Evolutionary conservation across 2,888 invertebrate genomes (phyloP), one percentile per base, ranked within the genome.

Genomic region (Halocaridina rubra): DNA sequence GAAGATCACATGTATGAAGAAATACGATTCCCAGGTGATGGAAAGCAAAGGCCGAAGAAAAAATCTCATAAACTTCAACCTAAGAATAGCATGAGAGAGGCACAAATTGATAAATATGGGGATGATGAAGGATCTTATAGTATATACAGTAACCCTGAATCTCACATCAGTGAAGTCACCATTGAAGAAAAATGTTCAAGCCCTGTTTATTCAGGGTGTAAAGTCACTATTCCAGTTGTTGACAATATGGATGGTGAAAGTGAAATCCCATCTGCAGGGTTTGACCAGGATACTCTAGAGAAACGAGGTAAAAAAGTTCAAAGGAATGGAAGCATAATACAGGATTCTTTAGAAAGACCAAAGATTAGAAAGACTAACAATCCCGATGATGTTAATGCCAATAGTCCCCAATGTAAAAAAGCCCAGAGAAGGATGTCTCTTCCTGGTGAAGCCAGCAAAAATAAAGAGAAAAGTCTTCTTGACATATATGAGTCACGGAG

Each of bases 311-410:
- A 64, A n/a, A 59, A 32, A 16, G 64, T 53, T 2, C 57, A 86
- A 3, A 61, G 86, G 4, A 86, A 57, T 59, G 80, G 77, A 4
- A 86, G 86, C 33, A 82, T 86, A 19, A 59, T 82, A 3, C 64
- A 79, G 22, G 86, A 86, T 32, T 86, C 86, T 5, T 57, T 86
- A 22, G 86, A 86, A 39, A 79, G 86, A 29, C 86, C 86, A 1
- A 86, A 86, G 64, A 32, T 76, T 22, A 86, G 75, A 59, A 86
- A 82, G 27, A 33, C 24, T n/a, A 67, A 71, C 30, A 72, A 24
- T 22, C 10, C 33, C 27, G 19, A 67, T 19, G 46, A 64, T 30
- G 79, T 64, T 8, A 46, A 61, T 53, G 72, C 72, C 4, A 53
- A 64, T 10, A 24, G 16, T 7, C 24, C 24, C 24, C 71, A 77